Evolutionary conservation across 2,797 vertebrate species (phyloP).

Genomic region (Bradypodion ventrale): DNA sequence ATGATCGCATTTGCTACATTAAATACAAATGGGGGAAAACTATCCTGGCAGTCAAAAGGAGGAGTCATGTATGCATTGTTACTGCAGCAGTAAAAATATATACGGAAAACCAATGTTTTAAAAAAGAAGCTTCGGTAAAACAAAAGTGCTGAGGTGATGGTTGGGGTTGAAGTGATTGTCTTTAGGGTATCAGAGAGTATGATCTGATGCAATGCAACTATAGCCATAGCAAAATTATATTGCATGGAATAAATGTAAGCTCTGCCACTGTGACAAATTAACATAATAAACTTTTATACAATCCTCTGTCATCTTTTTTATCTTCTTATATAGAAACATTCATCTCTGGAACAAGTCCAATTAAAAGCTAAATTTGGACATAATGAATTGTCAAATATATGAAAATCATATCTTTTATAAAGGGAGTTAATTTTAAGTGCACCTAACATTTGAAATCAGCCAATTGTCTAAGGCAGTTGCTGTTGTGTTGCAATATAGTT

Average conservation of each 20-base stretch:
- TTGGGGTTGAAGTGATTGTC: slow-evolving; percentile 15
- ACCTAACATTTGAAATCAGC: slow-evolving; percentile 6
- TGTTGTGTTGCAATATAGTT: background rate
- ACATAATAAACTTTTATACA: slow-evolving; percentile 47
- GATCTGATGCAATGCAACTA: slow-evolving; percentile 57
- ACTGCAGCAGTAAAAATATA: slow-evolving; percentile 34
- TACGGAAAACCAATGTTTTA: slow-evolving; percentile 44
- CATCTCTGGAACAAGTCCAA: slow-evolving; percentile 33
- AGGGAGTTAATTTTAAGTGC: slow-evolving; percentile 42
- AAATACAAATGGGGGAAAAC: slow-evolving; percentile 51
- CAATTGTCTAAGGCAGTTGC: background rate
- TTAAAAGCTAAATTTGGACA: slow-evolving; percentile 18
- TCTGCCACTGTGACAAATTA: slow-evolving; percentile 40
- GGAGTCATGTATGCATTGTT: slow-evolving; percentile 20
- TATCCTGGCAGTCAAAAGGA: slow-evolving; percentile 22
- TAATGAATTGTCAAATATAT: slow-evolving; percentile 31
- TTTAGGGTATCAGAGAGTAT: slow-evolving; percentile 34
- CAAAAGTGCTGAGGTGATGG: slow-evolving; percentile 31
- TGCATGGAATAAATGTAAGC: slow-evolving; percentile 64
- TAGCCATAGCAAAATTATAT: slow-evolving; percentile 71
- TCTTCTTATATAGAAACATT: slow-evolving; percentile 37
- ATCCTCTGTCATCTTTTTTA: slow-evolving; percentile 33
- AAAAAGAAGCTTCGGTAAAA: slow-evolving; percentile 51
- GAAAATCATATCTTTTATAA: slow-evolving; percentile 23
- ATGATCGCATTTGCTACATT: slow-evolving; percentile 40